These are phyloP conservation scores for Myxocyprinus asiaticus DNA, from an alignment of 2,113 vertebrate genomes.

Conservation along the genomic window DNA sequence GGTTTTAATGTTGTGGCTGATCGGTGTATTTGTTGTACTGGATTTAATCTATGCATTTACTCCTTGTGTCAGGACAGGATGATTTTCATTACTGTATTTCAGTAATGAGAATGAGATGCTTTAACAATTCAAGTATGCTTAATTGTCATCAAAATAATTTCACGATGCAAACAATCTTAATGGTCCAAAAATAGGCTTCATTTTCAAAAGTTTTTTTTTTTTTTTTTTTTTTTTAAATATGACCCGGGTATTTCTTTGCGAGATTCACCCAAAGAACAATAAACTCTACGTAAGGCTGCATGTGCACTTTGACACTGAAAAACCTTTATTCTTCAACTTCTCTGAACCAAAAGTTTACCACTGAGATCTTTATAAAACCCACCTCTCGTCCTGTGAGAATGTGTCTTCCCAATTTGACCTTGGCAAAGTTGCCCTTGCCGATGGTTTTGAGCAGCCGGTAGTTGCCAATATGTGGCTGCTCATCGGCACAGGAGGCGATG, in stretches of 20 bases:
- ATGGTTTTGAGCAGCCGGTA: slow-evolving; percentile 89
- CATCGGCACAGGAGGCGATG: slow-evolving; percentile 83
- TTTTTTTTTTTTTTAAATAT: too few relatives aligned
- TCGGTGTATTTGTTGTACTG: too few relatives aligned
- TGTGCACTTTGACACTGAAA: neutral
- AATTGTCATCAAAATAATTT: neutral
- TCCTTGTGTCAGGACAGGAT: too few relatives aligned
- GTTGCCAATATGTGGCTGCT: slow-evolving; percentile 86
- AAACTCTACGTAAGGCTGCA: neutral
- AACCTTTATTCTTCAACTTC: neutral
- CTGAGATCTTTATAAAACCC: slow-evolving; percentile 48
- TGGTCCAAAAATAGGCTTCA: too few relatives aligned
- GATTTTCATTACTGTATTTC: too few relatives aligned
- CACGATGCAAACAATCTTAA: neutral
- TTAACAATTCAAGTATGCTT: neutral
- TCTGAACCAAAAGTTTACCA: too few relatives aligned
- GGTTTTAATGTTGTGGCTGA: too few relatives aligned
- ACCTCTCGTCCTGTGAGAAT: slow-evolving; percentile 90
- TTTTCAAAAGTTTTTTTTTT: too few relatives aligned
- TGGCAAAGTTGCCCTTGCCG: slow-evolving; percentile 89
- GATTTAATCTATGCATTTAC: too few relatives aligned
- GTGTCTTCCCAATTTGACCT: slow-evolving; percentile 87
- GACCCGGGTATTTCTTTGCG: too few relatives aligned
- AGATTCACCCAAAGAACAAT: too few relatives aligned
- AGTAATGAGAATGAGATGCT: too few relatives aligned